Evolutionary conservation across 2,888 invertebrate species (phyloP).

Genomic region (Drosophila paranaensis): DNA sequence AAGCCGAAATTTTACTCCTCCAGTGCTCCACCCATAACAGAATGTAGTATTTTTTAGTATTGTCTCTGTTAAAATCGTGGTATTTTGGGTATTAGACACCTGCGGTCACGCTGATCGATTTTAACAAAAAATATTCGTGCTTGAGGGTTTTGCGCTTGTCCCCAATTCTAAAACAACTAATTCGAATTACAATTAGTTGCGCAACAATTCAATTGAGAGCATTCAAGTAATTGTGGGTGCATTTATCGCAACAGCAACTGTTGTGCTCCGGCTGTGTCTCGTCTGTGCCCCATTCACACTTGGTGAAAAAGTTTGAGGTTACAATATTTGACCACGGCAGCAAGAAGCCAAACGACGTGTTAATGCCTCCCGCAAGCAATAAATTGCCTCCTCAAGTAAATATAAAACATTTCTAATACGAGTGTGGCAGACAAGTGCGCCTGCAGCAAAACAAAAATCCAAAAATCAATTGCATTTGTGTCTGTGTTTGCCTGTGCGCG

Average conservation of each 20-base stretch:
- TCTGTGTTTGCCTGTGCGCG: conserved; percentile 26
- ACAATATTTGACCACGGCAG: conserved; percentile 66
- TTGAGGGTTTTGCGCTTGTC: conserved; percentile 39
- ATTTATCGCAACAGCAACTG: conserved; percentile 6
- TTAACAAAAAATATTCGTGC: conserved; percentile 50
- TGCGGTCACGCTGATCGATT: conserved; percentile 28
- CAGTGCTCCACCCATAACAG: conserved; percentile 32
- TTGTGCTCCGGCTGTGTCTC: conserved; percentile 18
- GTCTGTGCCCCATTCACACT: conserved; percentile 22
- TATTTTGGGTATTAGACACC: conserved; percentile 13
- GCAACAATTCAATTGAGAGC: conserved; percentile 7
- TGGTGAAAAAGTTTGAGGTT: conserved; percentile 69
- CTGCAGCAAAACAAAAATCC: conserved; percentile 28
- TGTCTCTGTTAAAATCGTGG: background rate
- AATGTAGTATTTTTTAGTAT: background rate
- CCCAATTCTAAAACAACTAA: conserved; percentile 21
- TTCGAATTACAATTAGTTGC: conserved; percentile 29
- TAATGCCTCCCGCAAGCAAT: conserved; percentile 58
- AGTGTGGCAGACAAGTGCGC: conserved; percentile 5
- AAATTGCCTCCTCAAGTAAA: conserved; percentile 28
- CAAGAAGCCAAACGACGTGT: conserved; percentile 56
- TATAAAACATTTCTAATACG: conserved; percentile 59
- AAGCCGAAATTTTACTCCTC: background rate
- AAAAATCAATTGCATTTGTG: conserved; percentile 37
- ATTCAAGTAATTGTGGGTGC: background rate